Base-by-base conservation (phyloP, 2,113 vertebrate species). In the Eubucco bourcierii region DNA sequence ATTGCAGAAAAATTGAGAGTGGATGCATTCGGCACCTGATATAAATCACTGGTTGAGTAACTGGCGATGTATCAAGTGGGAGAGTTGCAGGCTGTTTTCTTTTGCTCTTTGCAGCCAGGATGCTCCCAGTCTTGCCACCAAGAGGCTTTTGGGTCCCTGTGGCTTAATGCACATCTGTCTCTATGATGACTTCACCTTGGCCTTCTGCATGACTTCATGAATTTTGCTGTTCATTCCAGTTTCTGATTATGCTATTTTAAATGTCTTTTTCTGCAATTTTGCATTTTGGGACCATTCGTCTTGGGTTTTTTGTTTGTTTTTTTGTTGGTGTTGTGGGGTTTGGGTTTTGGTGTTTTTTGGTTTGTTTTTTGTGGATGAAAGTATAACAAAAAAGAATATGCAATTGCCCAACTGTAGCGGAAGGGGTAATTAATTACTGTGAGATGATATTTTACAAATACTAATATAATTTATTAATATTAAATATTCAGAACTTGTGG, bases 1-100 rank as follows among this genome's bases (percentile, higher is more conserved):
- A 97, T 94, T 97, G 97, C 95, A 95, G 95, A 95, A 97, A 96
- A 95, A 97, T 95, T 95, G 95, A 97, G 96, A 81, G 59, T 72
- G 84, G 90, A 65, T 91, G 84, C 21, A 60, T 89, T 44, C 24
- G 84, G 82, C 94, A 96, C 68, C 83, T 94, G 87, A 90, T 91
- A 96, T 97, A 97, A 97, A 97, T 98, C 95, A 96, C 6, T 94
- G 84, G 80, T 88, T 95, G 90, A 96, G 88, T 63, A 95, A 90
- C 93, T 66, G 80, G 91, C 46, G 2, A 93, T 97, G 94, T 92
- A 96, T 96, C 95, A 96, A 91, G 72, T 6, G 7, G 67, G 72
- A 46, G 80, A 90, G 65, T 88, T 90, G 55, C 39, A 67, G 24
- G 44, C 66, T 59, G 91, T 74, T 94, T 66, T 14, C 58, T 76